A percentile compares a stretch with the other conserved stretches of the same genome.
Conservation (phyloP, 2,888 invertebrate genomes). For the Cenopis cana region DNA sequence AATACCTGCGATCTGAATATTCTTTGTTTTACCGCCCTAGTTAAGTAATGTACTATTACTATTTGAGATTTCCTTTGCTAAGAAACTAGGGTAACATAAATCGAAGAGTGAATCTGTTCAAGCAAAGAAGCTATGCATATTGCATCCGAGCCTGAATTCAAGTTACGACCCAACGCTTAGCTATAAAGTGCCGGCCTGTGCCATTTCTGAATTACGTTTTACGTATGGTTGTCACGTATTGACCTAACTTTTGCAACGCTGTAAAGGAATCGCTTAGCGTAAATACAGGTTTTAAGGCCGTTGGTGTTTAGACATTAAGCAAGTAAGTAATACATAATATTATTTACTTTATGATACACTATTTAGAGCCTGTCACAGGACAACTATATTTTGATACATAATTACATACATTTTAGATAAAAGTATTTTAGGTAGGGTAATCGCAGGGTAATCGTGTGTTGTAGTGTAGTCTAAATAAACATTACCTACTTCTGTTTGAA, state of each 20-base stretch:
- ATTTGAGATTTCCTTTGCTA: background rate
- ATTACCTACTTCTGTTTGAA: too few relatives aligned
- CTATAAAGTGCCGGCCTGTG: conserved; percentile 32
- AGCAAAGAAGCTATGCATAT: conserved; percentile 13
- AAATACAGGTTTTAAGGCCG: conserved; percentile 10
- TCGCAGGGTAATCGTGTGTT: background rate
- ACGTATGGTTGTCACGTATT: conserved; percentile 37
- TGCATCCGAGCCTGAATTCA: conserved; percentile 10
- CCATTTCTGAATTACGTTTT: conserved; percentile 22
- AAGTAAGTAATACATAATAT: background rate
- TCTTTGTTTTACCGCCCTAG: too few relatives aligned
- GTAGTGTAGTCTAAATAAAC: too few relatives aligned
- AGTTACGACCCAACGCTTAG: conserved; percentile 28
- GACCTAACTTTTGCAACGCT: conserved; percentile 31
- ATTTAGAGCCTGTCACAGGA: background rate
- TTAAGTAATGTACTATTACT: too few relatives aligned
- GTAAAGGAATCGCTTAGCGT: conserved; percentile 19
- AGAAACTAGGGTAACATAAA: conserved; percentile 15
- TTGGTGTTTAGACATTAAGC: background rate
- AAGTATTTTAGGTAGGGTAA: too few relatives aligned
- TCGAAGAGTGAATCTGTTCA: conserved; percentile 28
- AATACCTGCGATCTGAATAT: too few relatives aligned
- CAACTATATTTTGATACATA: background rate
- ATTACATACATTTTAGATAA: background rate
- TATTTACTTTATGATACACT: background rate